Evolutionary conservation across 2,888 invertebrate genomes (phyloP).

Genomic region (Leucophora obtusa): DNA sequence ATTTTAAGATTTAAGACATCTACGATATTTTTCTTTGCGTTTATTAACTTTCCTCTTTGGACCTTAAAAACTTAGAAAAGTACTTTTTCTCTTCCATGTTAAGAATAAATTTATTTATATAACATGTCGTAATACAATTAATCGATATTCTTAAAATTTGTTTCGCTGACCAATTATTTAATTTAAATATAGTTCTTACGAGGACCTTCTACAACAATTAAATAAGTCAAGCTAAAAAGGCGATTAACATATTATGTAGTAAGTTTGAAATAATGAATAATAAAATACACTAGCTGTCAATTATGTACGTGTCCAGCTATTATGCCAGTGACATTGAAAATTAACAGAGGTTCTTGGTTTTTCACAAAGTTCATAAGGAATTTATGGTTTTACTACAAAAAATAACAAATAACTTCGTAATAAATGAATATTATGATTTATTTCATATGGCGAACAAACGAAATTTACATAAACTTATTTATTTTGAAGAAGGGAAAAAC

Average conservation of each 20-base stretch:
- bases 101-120: too few relatives aligned
- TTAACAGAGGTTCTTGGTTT: conserved; percentile 23
- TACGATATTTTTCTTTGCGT: too few relatives aligned
- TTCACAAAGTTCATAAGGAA: conserved; percentile 39
- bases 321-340: conserved; percentile 59
- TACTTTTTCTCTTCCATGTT: too few relatives aligned
- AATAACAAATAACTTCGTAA: conserved; percentile 11
- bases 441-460: conserved; percentile 22
- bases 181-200: background rate
- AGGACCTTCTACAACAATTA: background rate
- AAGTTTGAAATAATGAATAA: background rate
- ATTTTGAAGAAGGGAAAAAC: background rate
- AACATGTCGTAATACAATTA: background rate
- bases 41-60: too few relatives aligned
- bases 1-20: too few relatives aligned
- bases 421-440: conserved; percentile 48
- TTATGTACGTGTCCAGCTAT: conserved; percentile 42
- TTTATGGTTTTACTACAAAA: conserved; percentile 15
- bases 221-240: background rate
- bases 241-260: conserved; percentile 33
- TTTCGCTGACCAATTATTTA: background rate
- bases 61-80: too few relatives aligned
- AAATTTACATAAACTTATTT: conserved; percentile 49
- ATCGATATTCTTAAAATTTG: conserved; percentile 19
- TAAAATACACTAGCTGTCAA: conserved; percentile 30